Evolutionary conservation across 2,888 invertebrate species (phyloP), one percentile per base, ranked within the genome.

Genomic region (Perdita meconis): DNA sequence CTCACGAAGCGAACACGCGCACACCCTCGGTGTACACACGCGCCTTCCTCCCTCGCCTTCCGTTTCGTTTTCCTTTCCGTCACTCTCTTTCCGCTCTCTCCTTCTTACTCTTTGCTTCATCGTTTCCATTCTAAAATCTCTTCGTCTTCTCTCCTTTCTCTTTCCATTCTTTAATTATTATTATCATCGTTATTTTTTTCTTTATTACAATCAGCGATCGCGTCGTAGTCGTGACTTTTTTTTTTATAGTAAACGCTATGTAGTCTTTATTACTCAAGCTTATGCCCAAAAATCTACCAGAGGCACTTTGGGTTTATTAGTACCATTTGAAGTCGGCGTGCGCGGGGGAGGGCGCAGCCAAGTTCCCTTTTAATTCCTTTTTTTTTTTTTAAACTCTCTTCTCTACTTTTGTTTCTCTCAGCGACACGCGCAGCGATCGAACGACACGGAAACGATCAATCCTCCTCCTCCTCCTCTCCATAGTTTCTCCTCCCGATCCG

Each of bases 241-340:
- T 30, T 30, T 84, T 86, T 83, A 81, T 87, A 86, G 81, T 87
- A 82, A 87, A 87, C 79, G 83, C 83, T 85, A 88, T 86, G 86
- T 88, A 89, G 86, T 87, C 87, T 89, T 88, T 88, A 89, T 91
- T 91, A 90, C 87, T 90, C 91, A 91, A 92, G 91, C 91, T 92
- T 91, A 92, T 92, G 91, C 92, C 92, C 91, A 92, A 92, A 92
- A 91, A 92, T 92, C 92, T 92, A 92, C 91, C 91, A 90, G 91
- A 92, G 92, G 92, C 92, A 92, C 92, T 92, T 92, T 90, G 92
- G 91, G 90, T 91, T 91, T 91, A 91, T 91, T 92, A 92, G 92
- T 92, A 92, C 92, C 92, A 92, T 92, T 88, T 89, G 88, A 91
- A 90, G 88, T 90, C 86, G 90, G 88, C 89, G 90, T 89, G 89